phyloP scores from a whole-genome alignment of 2,888 invertebrate species.

The Drosophila incognita region DNA sequence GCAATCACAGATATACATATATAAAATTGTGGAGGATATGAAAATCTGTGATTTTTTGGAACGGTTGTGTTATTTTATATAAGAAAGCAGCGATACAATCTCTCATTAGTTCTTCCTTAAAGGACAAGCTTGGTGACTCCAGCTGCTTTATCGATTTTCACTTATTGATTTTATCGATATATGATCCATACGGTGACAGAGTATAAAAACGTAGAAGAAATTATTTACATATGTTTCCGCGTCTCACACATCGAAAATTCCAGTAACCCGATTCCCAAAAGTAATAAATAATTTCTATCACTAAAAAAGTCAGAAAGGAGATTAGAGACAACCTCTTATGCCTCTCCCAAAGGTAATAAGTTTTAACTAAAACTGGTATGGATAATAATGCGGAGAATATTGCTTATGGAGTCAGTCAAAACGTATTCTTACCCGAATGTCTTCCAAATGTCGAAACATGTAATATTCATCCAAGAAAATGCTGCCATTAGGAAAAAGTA shows the following conservation, averaged over 20 bases:
- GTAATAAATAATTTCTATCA: background rate
- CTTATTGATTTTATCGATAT: background rate
- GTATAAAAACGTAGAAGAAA: background rate
- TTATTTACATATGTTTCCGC: background rate
- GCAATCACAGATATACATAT: background rate
- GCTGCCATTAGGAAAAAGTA: slow-evolving; percentile 90
- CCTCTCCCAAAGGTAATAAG: background rate
- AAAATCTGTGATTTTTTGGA: background rate
- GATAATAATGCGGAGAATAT: background rate
- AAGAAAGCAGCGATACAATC: background rate
- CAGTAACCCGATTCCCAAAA: background rate
- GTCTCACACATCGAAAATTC: background rate
- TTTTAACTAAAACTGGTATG: background rate
- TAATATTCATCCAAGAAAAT: slow-evolving; percentile 92
- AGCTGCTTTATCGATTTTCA: background rate
- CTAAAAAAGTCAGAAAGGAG: background rate
- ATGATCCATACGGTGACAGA: background rate
- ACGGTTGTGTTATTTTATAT: background rate
- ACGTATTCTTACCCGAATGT: slow-evolving; percentile 89
- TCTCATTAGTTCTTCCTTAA: background rate
- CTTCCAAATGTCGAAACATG: slow-evolving; percentile 93
- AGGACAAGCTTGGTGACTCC: background rate
- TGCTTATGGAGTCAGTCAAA: background rate
- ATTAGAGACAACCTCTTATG: background rate
- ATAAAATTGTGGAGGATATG: background rate